Conservation (phyloP, 2,113 vertebrate species). For the Ceyx margarethae region DNA sequence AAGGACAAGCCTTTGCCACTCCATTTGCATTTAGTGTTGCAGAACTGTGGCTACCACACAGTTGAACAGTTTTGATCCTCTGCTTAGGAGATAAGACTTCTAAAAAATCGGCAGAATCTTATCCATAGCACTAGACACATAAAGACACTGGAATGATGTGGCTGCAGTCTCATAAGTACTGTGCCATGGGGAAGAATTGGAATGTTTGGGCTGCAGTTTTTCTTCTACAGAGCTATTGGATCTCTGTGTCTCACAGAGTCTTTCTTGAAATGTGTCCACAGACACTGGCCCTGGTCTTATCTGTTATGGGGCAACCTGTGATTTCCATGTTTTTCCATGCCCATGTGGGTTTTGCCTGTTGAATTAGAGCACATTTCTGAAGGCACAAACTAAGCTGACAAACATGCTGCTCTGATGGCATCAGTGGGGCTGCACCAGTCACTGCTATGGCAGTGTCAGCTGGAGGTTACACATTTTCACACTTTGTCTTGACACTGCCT, state of each 20-base stretch:
- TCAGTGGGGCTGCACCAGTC: neutral
- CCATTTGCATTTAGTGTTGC: neutral
- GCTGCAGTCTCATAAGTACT: neutral
- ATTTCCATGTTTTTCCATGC: neutral
- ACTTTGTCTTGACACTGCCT: neutral
- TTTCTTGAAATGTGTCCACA: neutral
- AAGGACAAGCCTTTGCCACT: neutral
- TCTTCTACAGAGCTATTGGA: neutral
- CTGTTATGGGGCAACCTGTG: accelerated
- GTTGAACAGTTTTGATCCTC: neutral
- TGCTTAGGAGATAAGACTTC: neutral
- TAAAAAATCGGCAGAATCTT: neutral
- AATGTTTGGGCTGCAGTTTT: neutral
- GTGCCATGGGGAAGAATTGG: neutral
- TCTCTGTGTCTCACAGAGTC: neutral
- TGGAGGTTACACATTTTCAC: neutral
- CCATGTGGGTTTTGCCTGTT: neutral
- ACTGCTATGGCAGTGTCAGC: neutral
- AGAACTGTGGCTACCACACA: neutral
- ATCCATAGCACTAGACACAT: neutral
- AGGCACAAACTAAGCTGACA: neutral
- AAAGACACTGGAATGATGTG: neutral
- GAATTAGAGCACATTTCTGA: neutral
- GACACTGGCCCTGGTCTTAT: neutral
- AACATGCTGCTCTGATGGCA: neutral